Conservation (phyloP, 2,888 invertebrate species). For the Argynnis bischoffii region DNA sequence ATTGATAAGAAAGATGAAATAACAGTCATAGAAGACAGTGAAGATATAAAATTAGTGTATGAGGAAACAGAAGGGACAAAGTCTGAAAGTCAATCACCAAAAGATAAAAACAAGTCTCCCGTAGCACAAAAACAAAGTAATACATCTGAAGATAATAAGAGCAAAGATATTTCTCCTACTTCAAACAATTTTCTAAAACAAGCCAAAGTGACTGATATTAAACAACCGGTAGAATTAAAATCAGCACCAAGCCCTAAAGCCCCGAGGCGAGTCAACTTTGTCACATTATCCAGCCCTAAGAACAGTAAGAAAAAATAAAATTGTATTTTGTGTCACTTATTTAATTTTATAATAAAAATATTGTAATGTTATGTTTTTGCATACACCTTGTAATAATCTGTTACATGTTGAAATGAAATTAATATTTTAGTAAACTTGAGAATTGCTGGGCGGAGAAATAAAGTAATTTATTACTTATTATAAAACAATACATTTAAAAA, state of each 20-base stretch:
- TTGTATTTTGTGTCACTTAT: not conserved
- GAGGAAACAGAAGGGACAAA: slow-evolving; percentile 65
- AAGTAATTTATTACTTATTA: no score
- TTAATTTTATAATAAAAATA: not conserved
- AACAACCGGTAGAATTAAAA: slow-evolving; percentile 49
- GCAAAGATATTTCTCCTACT: slow-evolving; percentile 29
- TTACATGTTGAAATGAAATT: no score
- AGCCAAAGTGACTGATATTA: slow-evolving; percentile 67
- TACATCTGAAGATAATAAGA: not conserved
- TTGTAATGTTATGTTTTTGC: not conserved
- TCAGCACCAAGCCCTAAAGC: slow-evolving; percentile 74
- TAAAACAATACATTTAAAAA: no score
- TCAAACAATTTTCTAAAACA: slow-evolving; percentile 54
- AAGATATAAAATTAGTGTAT: slow-evolving; percentile 81
- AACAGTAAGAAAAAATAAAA: slow-evolving; percentile 76
- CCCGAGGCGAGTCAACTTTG: slow-evolving; percentile 87
- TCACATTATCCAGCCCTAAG: slow-evolving; percentile 90
- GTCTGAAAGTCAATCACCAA: slow-evolving; percentile 38
- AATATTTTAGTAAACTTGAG: no score
- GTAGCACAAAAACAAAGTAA: no score
- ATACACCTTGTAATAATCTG: no score
- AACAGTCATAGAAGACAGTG: slow-evolving; percentile 65
- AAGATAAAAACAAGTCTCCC: slow-evolving; percentile 36
- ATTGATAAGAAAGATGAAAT: slow-evolving; percentile 42
- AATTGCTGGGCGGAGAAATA: no score